These are phyloP conservation scores for Wiebesia pumilae DNA, from an alignment of 1,140 invertebrate species.

Conservation along the genomic window DNA sequence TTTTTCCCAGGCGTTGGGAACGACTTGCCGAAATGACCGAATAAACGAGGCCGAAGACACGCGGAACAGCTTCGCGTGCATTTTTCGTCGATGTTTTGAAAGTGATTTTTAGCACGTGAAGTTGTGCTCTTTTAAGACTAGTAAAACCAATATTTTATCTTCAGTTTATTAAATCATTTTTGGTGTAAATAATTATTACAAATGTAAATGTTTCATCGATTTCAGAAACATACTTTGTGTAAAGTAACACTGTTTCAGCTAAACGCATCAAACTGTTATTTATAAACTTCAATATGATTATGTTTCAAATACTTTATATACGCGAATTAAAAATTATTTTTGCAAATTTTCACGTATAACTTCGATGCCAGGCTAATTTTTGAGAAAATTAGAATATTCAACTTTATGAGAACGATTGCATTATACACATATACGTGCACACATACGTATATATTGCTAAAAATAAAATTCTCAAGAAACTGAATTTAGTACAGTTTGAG, in stretches of 20 bases:
- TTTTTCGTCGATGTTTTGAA: constrained; percentile 35
- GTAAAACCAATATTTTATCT: neutral
- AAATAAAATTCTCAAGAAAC: too few relatives aligned
- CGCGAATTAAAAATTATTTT: neutral
- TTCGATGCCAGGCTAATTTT: too few relatives aligned
- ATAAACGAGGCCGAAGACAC: constrained; percentile 58
- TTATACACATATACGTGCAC: too few relatives aligned
- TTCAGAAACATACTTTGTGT: neutral
- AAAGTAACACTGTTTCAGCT: neutral
- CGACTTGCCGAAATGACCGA: constrained; percentile 52
- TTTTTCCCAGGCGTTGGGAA: constrained; percentile 42
- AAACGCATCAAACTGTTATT: neutral
- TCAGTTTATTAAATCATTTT: constrained; percentile 1
- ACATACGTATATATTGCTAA: too few relatives aligned
- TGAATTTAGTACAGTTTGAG: too few relatives aligned
- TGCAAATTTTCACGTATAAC: neutral
- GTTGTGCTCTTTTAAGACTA: neutral
- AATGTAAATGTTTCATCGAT: neutral
- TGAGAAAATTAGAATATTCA: too few relatives aligned
- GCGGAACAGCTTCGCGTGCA: constrained; percentile 36
- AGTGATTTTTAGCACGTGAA: constrained; percentile 33
- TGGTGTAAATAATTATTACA: neutral
- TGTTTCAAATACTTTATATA: neutral
- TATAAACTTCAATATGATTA: neutral
- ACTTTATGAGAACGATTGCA: too few relatives aligned